These are phyloP conservation scores for Diceros bicornis DNA, from an alignment of 2,797 vertebrate species.

Conservation along the genomic window DNA sequence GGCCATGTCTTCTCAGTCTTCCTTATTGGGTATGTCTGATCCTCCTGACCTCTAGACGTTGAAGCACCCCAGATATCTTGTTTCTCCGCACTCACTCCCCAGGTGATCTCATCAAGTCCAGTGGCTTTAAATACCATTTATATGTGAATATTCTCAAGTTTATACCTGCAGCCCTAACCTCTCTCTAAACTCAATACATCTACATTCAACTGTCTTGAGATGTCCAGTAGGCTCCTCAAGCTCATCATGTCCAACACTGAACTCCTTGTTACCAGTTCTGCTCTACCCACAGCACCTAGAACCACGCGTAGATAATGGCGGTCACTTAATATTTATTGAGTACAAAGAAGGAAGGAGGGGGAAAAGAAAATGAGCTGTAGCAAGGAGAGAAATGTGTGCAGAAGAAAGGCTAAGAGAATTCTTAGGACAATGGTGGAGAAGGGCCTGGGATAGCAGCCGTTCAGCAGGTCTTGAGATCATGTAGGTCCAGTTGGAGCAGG, in stretches of 20 bases:
- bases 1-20: not conserved
- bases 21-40: not conserved
- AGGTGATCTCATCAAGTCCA: not conserved
- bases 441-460: not conserved
- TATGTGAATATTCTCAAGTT: not conserved
- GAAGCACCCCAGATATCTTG: not conserved
- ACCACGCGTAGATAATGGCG: not conserved
- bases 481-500: not conserved
- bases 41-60: not conserved
- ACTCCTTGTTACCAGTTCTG: not conserved
- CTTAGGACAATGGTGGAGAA: not conserved
- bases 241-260: not conserved
- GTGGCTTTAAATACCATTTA: conserved; percentile 7
- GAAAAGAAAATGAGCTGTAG: not conserved
- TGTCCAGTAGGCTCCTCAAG: not conserved
- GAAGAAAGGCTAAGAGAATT: not conserved
- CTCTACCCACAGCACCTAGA: not conserved
- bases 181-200: not conserved
- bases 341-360: not conserved
- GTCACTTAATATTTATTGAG: not conserved
- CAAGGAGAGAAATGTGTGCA: not conserved
- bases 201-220: not conserved
- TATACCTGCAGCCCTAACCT: not conserved
- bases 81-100: not conserved
- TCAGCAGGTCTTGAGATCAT: not conserved